Evolutionary conservation across 2,888 invertebrate species (phyloP).

Genomic region (Cheilosia soror): DNA sequence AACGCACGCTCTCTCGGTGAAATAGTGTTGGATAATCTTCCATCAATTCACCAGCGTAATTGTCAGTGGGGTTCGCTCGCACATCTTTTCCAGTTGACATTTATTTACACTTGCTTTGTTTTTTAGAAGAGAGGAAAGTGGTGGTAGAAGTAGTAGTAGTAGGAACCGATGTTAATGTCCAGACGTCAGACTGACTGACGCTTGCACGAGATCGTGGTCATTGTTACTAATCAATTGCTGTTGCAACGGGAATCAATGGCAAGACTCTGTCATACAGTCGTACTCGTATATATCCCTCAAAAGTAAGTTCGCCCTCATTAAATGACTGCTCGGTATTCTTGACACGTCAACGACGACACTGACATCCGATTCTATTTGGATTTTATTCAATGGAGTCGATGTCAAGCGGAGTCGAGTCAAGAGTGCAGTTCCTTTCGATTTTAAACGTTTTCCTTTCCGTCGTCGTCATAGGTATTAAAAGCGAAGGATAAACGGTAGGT

Average conservation of each 20-base stretch:
- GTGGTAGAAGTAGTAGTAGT: conserved; percentile 12
- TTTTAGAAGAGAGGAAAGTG: conserved; percentile 9
- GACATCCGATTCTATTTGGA: conserved; percentile 71
- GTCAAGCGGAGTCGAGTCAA: conserved; percentile 17
- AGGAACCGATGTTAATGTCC: conserved; percentile 54
- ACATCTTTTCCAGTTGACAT: conserved; percentile 64
- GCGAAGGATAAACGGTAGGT: conserved; percentile 16
- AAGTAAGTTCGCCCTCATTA: conserved; percentile 65
- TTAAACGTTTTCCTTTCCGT: conserved; percentile 49
- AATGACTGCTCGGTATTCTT: conserved; percentile 59
- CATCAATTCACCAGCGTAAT: conserved; percentile 46
- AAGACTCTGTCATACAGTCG: conserved; percentile 20
- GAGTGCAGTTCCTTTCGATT: conserved; percentile 70
- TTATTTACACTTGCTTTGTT: conserved; percentile 28
- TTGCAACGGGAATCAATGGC: conserved; percentile 60
- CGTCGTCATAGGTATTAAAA: conserved; percentile 8
- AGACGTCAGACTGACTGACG: conserved; percentile 68
- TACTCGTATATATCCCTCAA: conserved; percentile 15
- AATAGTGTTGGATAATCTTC: conserved; percentile 65
- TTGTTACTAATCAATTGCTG: conserved; percentile 55
- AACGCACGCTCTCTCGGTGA: conserved; percentile 20
- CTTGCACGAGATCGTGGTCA: conserved; percentile 68
- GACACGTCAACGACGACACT: conserved; percentile 71
- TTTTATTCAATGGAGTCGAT: conserved; percentile 52
- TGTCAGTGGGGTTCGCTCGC: conserved; percentile 37